A percentile compares a stretch with the other conserved stretches of the same genome.
These are phyloP conservation scores for Apamea anceps DNA, from an alignment of 2,888 invertebrate species.

Conservation along the genomic window DNA sequence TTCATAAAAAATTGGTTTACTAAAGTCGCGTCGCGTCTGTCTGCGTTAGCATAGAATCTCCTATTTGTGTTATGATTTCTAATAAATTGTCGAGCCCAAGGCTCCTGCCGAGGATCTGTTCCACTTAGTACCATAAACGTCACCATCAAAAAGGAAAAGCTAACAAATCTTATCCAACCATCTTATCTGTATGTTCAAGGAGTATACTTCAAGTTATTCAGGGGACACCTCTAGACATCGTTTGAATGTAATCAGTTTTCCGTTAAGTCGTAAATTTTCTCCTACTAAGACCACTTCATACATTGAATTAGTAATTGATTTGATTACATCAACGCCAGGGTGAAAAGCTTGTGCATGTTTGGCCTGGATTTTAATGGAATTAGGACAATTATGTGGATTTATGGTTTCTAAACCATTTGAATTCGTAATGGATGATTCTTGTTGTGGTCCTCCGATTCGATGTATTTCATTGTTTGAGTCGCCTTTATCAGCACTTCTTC, in stretches of 20 bases:
- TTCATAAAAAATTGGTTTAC: neutral
- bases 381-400: constrained; percentile 2
- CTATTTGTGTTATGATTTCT: neutral
- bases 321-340: constrained; percentile 27
- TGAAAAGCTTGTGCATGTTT: constrained; percentile 28
- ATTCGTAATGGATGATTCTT: neutral
- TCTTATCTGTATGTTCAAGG: constrained; percentile 51
- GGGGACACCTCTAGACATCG: constrained; percentile 50
- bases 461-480: neutral
- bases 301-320: constrained; percentile 54
- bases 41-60: neutral
- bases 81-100: neutral
- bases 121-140: constrained; percentile 19
- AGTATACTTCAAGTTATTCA: constrained; percentile 52
- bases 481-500: neutral
- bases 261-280: constrained; percentile 61
- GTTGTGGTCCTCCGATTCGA: neutral
- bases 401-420: neutral
- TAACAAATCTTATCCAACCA: constrained; percentile 40
- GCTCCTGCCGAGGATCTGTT: neutral
- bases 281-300: constrained; percentile 40
- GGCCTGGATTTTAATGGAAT: constrained; percentile 22
- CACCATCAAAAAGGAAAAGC: constrained; percentile 40
- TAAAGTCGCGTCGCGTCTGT: neutral
- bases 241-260: constrained; percentile 57